Conservation (phyloP, 1,140 invertebrate species). For the Drosophila nigromelanica region DNA sequence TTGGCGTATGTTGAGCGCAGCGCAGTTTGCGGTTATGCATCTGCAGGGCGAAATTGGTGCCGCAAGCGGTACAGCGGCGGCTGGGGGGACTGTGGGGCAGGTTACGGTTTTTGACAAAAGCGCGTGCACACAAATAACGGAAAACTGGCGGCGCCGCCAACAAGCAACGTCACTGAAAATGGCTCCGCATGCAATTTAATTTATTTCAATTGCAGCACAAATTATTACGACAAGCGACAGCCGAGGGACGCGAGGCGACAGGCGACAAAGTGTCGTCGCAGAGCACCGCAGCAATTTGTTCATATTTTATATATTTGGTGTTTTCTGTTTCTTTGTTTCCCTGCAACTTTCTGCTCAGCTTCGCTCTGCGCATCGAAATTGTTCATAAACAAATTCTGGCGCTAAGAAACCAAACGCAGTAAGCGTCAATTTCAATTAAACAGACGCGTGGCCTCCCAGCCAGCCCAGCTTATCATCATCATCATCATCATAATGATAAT, state of each 20-base stretch:
- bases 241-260: neutral
- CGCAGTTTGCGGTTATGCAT: slow-evolving; percentile 45
- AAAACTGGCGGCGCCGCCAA: slow-evolving; percentile 39
- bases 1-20: slow-evolving; percentile 33
- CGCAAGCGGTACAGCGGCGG: too few relatives aligned
- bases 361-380: slow-evolving; percentile 24
- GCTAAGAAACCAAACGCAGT: slow-evolving; percentile 61
- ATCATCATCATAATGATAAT: slow-evolving; percentile 7
- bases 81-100: neutral
- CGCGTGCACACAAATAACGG: slow-evolving; percentile 52
- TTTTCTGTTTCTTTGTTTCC: slow-evolving; percentile 26
- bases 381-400: slow-evolving; percentile 75
- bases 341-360: too few relatives aligned
- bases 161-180: slow-evolving; percentile 43
- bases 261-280: slow-evolving; percentile 65
- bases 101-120: slow-evolving; percentile 44
- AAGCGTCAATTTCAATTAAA: slow-evolving; percentile 80
- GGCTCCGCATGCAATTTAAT: slow-evolving; percentile 79
- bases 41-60: slow-evolving; percentile 17
- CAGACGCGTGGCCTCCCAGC: slow-evolving; percentile 49
- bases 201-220: slow-evolving; percentile 78
- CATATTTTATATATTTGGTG: slow-evolving; percentile 42
- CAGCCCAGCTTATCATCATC: neutral
- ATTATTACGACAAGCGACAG: slow-evolving; percentile 70
- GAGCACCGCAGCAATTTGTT: slow-evolving; percentile 58